Evolutionary conservation across 2,797 vertebrate species (phyloP).

Genomic region (Coranthus polyacanthus): DNA sequence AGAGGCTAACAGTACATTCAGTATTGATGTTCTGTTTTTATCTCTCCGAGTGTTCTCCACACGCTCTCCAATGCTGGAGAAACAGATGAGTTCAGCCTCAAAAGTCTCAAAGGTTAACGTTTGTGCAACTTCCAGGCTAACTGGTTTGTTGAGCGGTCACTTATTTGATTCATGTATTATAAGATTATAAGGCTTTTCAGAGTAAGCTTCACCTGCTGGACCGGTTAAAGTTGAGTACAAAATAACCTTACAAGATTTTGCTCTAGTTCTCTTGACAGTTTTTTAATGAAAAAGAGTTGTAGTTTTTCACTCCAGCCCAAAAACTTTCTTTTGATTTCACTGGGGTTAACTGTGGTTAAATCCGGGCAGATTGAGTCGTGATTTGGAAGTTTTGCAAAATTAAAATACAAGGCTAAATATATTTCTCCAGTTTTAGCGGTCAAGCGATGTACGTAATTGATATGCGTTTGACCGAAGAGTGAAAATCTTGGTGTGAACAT

Average conservation of each 20-base stretch:
- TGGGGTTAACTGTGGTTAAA: conserved; percentile 7
- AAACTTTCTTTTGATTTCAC: neutral
- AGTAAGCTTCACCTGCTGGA: neutral
- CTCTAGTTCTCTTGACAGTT: too few relatives aligned
- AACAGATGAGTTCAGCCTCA: conserved; percentile 23
- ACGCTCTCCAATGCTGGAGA: conserved; percentile 4
- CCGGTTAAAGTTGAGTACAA: neutral
- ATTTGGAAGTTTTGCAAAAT: conserved; percentile 2
- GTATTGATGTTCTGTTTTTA: conserved; percentile 24
- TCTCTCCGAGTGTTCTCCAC: conserved; percentile 21
- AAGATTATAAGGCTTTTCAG: neutral
- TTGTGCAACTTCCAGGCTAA: conserved; percentile 12
- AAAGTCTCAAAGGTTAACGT: neutral
- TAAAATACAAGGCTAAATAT: neutral
- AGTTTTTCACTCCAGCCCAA: neutral
- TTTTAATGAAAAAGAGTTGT: too few relatives aligned
- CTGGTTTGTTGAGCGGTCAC: neutral
- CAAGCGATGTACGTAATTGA: too few relatives aligned
- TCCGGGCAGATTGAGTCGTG: too few relatives aligned
- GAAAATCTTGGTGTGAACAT: too few relatives aligned
- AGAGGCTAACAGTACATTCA: conserved; percentile 15
- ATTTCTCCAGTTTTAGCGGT: neutral
- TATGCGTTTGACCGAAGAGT: too few relatives aligned
- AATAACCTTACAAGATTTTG: neutral
- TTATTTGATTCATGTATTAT: conserved; percentile 12